Evolutionary conservation across 1,140 invertebrate species (phyloP), one percentile per base, ranked within the genome.

Genomic region (Bilobella aurantiaca): DNA sequence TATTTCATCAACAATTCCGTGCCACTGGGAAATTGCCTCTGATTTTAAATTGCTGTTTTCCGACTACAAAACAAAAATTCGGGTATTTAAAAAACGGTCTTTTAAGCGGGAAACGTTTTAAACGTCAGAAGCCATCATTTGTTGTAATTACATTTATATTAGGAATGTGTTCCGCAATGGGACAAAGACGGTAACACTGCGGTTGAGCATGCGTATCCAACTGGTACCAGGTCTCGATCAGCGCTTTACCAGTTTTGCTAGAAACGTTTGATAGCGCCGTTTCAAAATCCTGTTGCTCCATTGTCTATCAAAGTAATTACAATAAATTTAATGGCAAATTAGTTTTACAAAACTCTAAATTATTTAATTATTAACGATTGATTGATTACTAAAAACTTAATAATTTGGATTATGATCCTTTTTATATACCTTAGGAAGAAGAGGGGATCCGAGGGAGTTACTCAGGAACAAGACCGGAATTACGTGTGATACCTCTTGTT

Each of bases 281-380:
- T 74, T 87, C 84, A 75, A 88, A 89, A 77, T 90, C 87, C 23
- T 85, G 83, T 70, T 83, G 84, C 75, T 88, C 87, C 47, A 90
- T 82, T 1, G 85, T 87, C 69, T n/a, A n/a, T n/a, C n/a, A n/a
- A n/a, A n/a, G n/a, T n/a, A n/a, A n/a, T n/a, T n/a, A n/a, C n/a
- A n/a, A n/a, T n/a, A n/a, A n/a, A n/a, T n/a, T n/a, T n/a, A n/a
- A n/a, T n/a, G n/a, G n/a, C n/a, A n/a, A n/a, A n/a, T n/a, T n/a
- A n/a, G n/a, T n/a, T n/a, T n/a, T n/a, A n/a, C n/a, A n/a, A n/a
- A n/a, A n/a, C n/a, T n/a, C n/a, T n/a, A n/a, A n/a, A n/a, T n/a
- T n/a, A n/a, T n/a, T n/a, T n/a, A n/a, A n/a, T n/a, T n/a, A n/a
- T n/a, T n/a, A n/a, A n/a, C n/a, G n/a, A n/a, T n/a, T n/a, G n/a